A percentile compares a stretch with the other conserved stretches of the same genome.
These are phyloP conservation scores for Netelia fuscicornis DNA, from an alignment of 2,888 invertebrate genomes.

Conservation along the genomic window DNA sequence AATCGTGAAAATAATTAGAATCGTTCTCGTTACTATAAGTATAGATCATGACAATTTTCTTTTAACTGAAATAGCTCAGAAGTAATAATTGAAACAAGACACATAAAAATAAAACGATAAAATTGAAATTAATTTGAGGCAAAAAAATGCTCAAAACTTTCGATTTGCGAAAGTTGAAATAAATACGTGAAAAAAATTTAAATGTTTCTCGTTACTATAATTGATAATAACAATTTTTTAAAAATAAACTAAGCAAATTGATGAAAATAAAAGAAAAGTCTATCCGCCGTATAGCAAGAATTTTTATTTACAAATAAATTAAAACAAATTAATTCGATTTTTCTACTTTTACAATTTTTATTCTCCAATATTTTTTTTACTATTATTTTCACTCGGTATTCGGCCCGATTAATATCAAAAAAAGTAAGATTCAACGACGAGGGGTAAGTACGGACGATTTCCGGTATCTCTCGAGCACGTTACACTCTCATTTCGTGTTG, in stretches of 20 bases:
- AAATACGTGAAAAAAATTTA: no score
- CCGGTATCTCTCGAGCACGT: slow-evolving; percentile 1
- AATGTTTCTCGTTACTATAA: no score
- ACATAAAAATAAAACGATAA: not conserved
- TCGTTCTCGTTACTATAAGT: no score
- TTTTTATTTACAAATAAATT: not conserved
- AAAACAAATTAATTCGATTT: not conserved
- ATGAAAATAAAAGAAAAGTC: no score
- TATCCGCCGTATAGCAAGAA: not conserved
- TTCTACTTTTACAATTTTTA: not conserved
- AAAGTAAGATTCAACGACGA: slow-evolving; percentile 26
- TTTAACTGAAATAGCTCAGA: not conserved
- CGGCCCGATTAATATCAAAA: not conserved
- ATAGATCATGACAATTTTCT: no score
- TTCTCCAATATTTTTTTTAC: not conserved
- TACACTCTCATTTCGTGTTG: not conserved
- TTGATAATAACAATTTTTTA: no score
- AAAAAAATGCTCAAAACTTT: no score
- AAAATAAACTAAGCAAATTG: no score
- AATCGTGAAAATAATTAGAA: no score
- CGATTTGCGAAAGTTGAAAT: no score
- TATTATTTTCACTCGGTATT: no score
- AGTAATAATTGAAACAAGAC: not conserved
- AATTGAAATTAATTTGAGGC: not conserved
- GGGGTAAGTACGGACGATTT: slow-evolving; percentile 1